These are phyloP conservation scores for Homalodisca vitripennis DNA, from an alignment of 1,140 invertebrate genomes.

Conservation along the genomic window DNA sequence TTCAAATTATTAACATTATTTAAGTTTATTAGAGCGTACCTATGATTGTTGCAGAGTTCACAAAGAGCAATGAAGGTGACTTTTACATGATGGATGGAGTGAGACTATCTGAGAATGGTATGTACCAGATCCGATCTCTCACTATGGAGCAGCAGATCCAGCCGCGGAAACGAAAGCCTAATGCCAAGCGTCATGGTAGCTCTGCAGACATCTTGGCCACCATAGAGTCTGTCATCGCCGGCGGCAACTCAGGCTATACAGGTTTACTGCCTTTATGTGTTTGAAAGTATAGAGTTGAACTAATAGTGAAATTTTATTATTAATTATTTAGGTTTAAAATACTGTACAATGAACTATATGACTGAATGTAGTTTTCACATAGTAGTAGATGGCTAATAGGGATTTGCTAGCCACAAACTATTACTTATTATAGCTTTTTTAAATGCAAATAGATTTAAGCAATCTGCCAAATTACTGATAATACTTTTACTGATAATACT, in stretches of 20 bases:
- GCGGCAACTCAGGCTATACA: conserved; percentile 47
- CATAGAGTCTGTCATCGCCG: conserved; percentile 77
- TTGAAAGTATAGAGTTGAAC: conserved; percentile 15
- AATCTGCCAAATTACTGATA: no score
- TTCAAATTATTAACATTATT: no score
- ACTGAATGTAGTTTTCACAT: no score
- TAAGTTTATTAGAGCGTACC: no score
- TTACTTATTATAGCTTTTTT: no score
- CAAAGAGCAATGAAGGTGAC: conserved; percentile 20
- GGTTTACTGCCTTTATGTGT: neutral
- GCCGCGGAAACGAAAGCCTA: conserved; percentile 41
- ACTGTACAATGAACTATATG: no score
- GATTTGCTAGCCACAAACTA: no score
- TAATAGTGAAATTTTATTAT: no score
- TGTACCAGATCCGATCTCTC: conserved; percentile 74
- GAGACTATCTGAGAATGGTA: conserved; percentile 74
- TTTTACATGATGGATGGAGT: conserved; percentile 82
- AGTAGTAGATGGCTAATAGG: no score
- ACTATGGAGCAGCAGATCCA: conserved; percentile 59
- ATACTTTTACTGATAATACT: no score
- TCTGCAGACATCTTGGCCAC: conserved; percentile 63
- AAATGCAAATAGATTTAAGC: no score
- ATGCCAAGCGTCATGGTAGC: neutral
- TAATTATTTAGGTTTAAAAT: no score
- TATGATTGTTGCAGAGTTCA: conserved; percentile 10